A percentile compares a stretch with the other conserved stretches of the same genome.
Evolutionary conservation across 1,140 invertebrate species (phyloP).

Genomic region (Lucilia sericata): DNA sequence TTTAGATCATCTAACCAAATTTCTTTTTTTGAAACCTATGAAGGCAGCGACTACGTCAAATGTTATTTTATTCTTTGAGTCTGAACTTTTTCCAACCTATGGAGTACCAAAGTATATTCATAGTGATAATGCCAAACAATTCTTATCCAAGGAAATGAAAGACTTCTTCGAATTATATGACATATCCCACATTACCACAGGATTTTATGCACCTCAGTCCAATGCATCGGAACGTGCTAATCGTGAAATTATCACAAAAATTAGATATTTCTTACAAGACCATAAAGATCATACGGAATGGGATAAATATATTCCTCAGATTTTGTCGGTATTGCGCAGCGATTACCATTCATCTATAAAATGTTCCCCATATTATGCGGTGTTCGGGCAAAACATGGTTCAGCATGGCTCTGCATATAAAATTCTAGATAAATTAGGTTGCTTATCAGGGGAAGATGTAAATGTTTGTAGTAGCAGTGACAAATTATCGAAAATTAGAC

Average conservation of each 20-base stretch:
- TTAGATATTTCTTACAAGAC: too few relatives aligned
- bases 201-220: too few relatives aligned
- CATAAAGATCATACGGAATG: too few relatives aligned
- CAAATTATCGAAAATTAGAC: background rate
- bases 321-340: too few relatives aligned
- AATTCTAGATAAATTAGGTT: background rate
- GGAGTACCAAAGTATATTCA: too few relatives aligned
- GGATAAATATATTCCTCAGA: too few relatives aligned
- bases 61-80: background rate
- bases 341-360: background rate
- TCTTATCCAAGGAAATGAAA: too few relatives aligned
- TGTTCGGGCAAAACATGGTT: conserved; percentile 20
- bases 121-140: too few relatives aligned
- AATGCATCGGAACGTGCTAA: too few relatives aligned
- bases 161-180: too few relatives aligned
- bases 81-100: background rate
- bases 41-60: background rate
- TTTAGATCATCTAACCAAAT: background rate
- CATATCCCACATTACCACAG: too few relatives aligned
- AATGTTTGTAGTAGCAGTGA: background rate
- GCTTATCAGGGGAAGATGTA: background rate
- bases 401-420: background rate
- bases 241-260: too few relatives aligned
- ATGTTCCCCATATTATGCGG: background rate
- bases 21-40: conserved; percentile 3